These are phyloP conservation scores for Perca flavescens DNA, from an alignment of 2,113 vertebrate genomes.

Conservation along the genomic window DNA sequence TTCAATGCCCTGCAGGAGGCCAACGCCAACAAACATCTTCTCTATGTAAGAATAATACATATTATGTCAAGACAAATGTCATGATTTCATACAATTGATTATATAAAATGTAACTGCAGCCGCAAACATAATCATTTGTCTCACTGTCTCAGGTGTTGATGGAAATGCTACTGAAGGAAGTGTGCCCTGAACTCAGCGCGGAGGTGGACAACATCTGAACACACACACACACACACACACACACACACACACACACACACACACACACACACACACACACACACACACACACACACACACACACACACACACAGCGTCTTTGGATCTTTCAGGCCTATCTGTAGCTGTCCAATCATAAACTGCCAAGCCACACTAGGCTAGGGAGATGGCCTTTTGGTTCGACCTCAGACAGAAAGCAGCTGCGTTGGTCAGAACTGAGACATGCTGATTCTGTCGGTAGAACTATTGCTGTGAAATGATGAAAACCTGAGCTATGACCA, in stretches of 20 bases:
- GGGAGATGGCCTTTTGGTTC: conserved; percentile 10
- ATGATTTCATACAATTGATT: neutral
- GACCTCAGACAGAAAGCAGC: conserved; percentile 37
- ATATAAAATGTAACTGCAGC: neutral
- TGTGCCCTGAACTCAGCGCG: conserved; percentile 92
- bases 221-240: conserved; percentile 4
- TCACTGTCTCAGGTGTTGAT: conserved; percentile 87
- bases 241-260: conserved; percentile 5
- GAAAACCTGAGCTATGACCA: conserved; percentile 5
- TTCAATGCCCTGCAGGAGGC: conserved; percentile 96
- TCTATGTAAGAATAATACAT: conserved; percentile 90
- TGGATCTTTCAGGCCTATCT: conserved; percentile 48
- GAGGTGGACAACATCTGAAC: conserved; percentile 88
- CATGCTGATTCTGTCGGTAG: conserved; percentile 7
- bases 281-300: neutral
- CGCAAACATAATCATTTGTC: neutral
- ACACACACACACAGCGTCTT: neutral
- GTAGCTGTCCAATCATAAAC: conserved; percentile 61
- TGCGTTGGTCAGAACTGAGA: conserved; percentile 19
- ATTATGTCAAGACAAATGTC: neutral
- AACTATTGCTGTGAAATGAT: conserved; percentile 40
- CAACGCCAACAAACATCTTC: conserved; percentile 96
- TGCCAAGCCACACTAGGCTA: conserved; percentile 35
- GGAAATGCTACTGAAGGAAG: conserved; percentile 94
- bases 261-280: conserved; percentile 5